A percentile compares a stretch with the other conserved stretches of the same genome.
phyloP scores from a whole-genome alignment of 2,113 vertebrate genomes.

The Garra rufa region DNA sequence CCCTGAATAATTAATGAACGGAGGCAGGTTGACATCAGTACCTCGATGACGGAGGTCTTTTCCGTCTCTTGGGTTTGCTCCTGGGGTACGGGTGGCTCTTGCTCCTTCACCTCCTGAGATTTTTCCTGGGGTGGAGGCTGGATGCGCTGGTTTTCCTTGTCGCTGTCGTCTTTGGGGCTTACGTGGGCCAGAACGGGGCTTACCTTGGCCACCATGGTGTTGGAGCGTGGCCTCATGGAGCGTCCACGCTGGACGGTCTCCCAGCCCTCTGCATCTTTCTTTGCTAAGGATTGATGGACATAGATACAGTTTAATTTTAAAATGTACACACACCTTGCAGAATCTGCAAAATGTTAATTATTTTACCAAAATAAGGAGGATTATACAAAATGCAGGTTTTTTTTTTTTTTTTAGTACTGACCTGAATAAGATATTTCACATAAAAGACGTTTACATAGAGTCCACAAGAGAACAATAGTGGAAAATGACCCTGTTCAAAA shows the following conservation, averaged over 20 bases:
- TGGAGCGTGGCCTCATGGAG: slow-evolving; percentile 83
- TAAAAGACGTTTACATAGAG: too few relatives aligned
- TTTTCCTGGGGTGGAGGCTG: slow-evolving; percentile 58
- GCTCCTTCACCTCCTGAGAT: slow-evolving; percentile 54
- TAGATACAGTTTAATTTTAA: background rate
- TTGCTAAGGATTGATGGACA: slow-evolving; percentile 72
- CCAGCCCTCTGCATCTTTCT: slow-evolving; percentile 94
- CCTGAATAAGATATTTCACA: too few relatives aligned
- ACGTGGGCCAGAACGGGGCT: slow-evolving; percentile 69
- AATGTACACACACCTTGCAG: too few relatives aligned
- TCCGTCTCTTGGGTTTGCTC: slow-evolving; percentile 60
- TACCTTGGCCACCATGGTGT: slow-evolving; percentile 71
- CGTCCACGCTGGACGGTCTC: slow-evolving; percentile 95
- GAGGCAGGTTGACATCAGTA: slow-evolving; percentile 65
- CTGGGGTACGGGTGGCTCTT: slow-evolving; percentile 44
- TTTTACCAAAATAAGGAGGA: too few relatives aligned
- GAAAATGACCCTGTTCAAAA: too few relatives aligned
- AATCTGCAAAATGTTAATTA: too few relatives aligned
- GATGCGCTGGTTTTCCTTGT: slow-evolving; percentile 77
- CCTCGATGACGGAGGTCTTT: slow-evolving; percentile 71
- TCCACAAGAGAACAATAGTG: too few relatives aligned
- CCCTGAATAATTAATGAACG: slow-evolving; percentile 73
- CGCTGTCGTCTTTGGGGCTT: slow-evolving; percentile 78
- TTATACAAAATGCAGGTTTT: too few relatives aligned
- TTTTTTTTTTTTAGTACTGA: too few relatives aligned